Evolutionary conservation across 2,888 invertebrate genomes (phyloP).

Genomic region (Agrochola macilenta): DNA sequence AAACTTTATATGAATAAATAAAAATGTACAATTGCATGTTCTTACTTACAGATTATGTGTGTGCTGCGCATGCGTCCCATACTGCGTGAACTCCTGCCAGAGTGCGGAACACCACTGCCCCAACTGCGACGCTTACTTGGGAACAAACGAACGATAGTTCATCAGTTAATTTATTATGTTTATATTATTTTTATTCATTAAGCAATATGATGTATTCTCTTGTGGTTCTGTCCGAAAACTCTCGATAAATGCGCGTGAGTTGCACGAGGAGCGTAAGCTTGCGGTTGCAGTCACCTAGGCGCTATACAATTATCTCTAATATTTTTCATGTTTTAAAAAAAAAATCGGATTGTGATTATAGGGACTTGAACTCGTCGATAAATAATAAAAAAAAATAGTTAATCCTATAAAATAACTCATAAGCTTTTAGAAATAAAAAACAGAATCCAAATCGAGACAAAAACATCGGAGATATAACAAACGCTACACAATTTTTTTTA

Average conservation of each 20-base stretch:
- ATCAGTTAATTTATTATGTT: background rate
- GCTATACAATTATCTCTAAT: background rate
- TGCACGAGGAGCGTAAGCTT: background rate
- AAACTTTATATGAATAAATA: background rate
- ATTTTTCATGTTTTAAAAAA: no score
- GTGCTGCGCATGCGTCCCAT: constrained; percentile 86
- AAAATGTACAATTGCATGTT: background rate
- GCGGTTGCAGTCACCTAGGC: background rate
- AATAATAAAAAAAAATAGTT: no score
- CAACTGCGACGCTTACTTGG: constrained; percentile 88
- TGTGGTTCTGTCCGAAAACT: background rate
- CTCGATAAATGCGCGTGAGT: background rate
- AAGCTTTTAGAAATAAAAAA: no score
- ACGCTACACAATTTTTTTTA: no score
- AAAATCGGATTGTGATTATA: no score
- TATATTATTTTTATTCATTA: background rate
- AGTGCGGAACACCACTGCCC: constrained; percentile 90
- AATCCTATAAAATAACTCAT: no score
- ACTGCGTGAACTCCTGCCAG: constrained; percentile 89
- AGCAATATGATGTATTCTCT: background rate
- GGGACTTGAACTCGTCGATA: no score
- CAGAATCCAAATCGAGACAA: no score
- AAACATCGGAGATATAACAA: no score
- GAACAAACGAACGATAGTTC: constrained; percentile 76
- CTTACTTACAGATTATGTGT: constrained; percentile 28